Percentiles rank a stretch among this genome's conserved stretches.
These are phyloP conservation scores for Caenorhabditis tropicalis DNA, from an alignment of 1,140 invertebrate genomes.

Conservation along the genomic window DNA sequence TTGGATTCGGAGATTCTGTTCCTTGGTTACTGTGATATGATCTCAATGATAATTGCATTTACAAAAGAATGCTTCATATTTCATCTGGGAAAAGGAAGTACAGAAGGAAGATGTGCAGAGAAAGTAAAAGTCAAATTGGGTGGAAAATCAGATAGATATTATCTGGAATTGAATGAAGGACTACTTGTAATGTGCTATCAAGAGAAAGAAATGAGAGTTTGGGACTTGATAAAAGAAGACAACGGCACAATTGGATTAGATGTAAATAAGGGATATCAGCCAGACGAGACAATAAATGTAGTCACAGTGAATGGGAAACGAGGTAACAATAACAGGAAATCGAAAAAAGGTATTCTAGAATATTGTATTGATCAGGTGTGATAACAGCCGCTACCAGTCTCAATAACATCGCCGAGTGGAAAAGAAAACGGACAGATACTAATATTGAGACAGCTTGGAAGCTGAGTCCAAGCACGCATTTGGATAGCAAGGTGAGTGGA, in stretches of 20 bases:
- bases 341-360: background rate
- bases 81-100: slow-evolving; percentile 18
- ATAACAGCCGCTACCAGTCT: slow-evolving; percentile 33
- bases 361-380: slow-evolving; percentile 15
- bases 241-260: slow-evolving; percentile 74
- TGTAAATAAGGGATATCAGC: background rate
- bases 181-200: slow-evolving; percentile 65
- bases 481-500: slow-evolving; percentile 13
- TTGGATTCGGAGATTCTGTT: slow-evolving; percentile 8
- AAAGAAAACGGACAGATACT: slow-evolving; percentile 44
- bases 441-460: slow-evolving; percentile 3
- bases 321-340: slow-evolving; percentile 11
- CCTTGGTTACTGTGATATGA: slow-evolving; percentile 16
- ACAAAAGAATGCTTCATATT: slow-evolving; percentile 35
- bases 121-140: slow-evolving; percentile 43
- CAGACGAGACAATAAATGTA: background rate
- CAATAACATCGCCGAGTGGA: slow-evolving; percentile 27
- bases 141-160: slow-evolving; percentile 33
- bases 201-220: slow-evolving; percentile 79
- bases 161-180: slow-evolving; percentile 31
- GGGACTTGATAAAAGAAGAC: slow-evolving; percentile 90
- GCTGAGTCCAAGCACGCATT: background rate
- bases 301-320: slow-evolving; percentile 35
- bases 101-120: background rate
- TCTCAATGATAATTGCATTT: slow-evolving; percentile 11